Evolutionary conservation across 2,113 vertebrate genomes (phyloP), one percentile per base, ranked within the genome.

Genomic region (Manacus vitellinus): DNA sequence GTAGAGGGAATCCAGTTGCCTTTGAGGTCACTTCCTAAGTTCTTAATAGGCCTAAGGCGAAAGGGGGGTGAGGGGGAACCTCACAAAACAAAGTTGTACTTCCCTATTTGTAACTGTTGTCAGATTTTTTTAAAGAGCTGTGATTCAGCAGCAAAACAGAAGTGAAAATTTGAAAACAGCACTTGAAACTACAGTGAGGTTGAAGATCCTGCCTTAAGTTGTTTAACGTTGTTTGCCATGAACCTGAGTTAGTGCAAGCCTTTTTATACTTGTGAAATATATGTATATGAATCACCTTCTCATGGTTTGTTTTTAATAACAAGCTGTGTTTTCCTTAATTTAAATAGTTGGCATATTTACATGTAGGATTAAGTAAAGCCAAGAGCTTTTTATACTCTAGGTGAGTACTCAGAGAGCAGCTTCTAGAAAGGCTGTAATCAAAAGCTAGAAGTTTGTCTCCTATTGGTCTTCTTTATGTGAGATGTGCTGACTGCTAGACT

Each of bases 251-350:
- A 67, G 22, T 73, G 23, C 10, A 52, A 3, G 27, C 17, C 51
- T 73, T 67, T 5, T 73, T 88, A 44, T 28, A 43, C 21, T 62
- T 65, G 35, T 47, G 67, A 66, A 94, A 91, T 92, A 93, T 35
- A 52, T 3, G 2, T 9, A 4, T 25, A 2, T 28, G 66, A 79
- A 19, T 82, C 44, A 52, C 25, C 73, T 89, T 63, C n/a, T 88
- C 24, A n/a, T 13, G 12, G 27, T 49, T 88, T 84, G 25, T 61
- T 94, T 90, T 93, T 84, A 88, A 67, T 62, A 94, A 61, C 65
- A 74, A 65, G 14, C 63, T 90, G 8, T 82, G 28, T 70, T 86
- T 96, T 77, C 37, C n/a, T 72, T 72, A 35, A 51, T 76, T 85
- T 71, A 81, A 91, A 35, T 84, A 72, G 22, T 6, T 85, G 28